Evolutionary conservation across 2,888 invertebrate genomes (phyloP).

Genomic region (Polia nebulosa): DNA sequence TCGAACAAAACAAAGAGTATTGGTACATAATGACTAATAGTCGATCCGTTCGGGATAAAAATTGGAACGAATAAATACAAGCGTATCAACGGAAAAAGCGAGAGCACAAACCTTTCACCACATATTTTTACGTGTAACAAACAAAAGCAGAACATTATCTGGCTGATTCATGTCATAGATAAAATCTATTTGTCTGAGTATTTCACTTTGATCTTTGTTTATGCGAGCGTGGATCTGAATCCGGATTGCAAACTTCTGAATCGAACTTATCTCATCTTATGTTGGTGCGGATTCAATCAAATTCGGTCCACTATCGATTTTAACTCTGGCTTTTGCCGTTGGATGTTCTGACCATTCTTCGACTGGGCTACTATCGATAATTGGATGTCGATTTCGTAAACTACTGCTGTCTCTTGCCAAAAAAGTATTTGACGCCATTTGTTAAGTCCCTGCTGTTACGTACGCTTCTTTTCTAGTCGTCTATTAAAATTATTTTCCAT

Average conservation of each 20-base stretch:
- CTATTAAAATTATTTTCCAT: neutral
- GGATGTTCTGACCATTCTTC: constrained; percentile 23
- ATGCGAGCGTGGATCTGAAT: constrained; percentile 60
- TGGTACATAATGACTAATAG: constrained; percentile 64
- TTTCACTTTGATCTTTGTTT: constrained; percentile 68
- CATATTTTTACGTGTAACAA: constrained; percentile 69
- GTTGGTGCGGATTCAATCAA: constrained; percentile 52
- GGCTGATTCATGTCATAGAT: constrained; percentile 71
- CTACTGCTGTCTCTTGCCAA: constrained; percentile 35
- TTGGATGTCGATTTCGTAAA: constrained; percentile 49
- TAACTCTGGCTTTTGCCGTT: constrained; percentile 19
- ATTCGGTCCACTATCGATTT: constrained; percentile 46
- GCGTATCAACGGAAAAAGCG: constrained; percentile 60
- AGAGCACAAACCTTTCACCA: constrained; percentile 62
- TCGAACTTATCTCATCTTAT: constrained; percentile 57
- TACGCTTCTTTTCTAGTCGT: neutral
- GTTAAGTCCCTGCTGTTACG: neutral
- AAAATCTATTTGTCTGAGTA: constrained; percentile 71
- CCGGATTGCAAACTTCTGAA: constrained; percentile 59
- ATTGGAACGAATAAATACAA: constrained; percentile 65
- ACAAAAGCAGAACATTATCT: constrained; percentile 70
- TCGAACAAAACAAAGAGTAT: constrained; percentile 60
- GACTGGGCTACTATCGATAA: constrained; percentile 21
- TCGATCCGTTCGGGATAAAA: constrained; percentile 57
- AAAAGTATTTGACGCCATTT: constrained; percentile 42